Conservation (phyloP, 2,113 vertebrate species). For the Brevimyrus niger region DNA sequence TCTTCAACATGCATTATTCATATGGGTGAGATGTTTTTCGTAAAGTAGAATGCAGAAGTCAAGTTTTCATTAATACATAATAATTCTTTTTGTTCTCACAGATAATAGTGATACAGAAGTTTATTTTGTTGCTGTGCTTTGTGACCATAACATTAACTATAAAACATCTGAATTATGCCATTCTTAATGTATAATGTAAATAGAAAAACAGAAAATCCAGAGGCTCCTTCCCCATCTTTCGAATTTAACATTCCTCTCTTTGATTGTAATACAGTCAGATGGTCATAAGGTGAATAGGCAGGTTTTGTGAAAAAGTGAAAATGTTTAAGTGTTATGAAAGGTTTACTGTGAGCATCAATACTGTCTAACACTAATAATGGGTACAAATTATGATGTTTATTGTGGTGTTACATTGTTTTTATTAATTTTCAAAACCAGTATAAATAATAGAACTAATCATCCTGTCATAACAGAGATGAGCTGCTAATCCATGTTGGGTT, state of each 20-base stretch:
- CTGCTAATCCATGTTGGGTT: background rate
- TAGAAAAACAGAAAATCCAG: background rate
- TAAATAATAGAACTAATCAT: background rate
- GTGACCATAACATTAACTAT: background rate
- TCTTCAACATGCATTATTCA: background rate
- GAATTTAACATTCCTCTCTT: background rate
- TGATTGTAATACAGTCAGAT: background rate
- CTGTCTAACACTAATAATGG: background rate
- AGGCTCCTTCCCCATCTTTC: background rate
- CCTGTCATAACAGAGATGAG: background rate
- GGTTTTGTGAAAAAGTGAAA: background rate
- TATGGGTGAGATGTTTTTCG: background rate
- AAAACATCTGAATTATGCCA: background rate
- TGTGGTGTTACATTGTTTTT: background rate
- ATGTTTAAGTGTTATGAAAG: background rate
- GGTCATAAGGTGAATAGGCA: background rate
- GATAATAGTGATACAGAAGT: background rate
- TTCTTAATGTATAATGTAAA: background rate
- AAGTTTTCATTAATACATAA: background rate
- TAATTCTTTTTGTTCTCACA: background rate
- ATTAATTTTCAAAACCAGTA: background rate
- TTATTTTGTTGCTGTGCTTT: background rate
- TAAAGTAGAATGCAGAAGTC: background rate
- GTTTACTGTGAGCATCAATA: background rate
- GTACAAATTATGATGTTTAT: background rate